Evolutionary conservation across 2,888 invertebrate species (phyloP).

Genomic region (Epiblema foenella): DNA sequence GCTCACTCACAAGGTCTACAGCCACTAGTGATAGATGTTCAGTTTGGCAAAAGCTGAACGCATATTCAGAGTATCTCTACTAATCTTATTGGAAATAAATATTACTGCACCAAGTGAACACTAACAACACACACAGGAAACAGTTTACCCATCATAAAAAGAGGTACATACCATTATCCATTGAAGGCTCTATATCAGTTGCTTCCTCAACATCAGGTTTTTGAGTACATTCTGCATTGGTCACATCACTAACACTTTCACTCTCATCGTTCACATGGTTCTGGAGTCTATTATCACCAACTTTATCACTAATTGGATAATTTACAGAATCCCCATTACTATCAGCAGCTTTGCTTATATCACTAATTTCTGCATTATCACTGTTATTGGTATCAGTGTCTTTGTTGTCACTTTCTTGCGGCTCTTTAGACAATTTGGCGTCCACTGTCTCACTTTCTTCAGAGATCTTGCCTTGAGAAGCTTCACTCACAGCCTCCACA

Average conservation of each 20-base stretch:
- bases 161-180: conserved; percentile 53
- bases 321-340: conserved; percentile 48
- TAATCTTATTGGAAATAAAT: background rate
- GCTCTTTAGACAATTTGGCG: conserved; percentile 37
- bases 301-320: conserved; percentile 48
- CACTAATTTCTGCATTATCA: conserved; percentile 48
- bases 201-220: conserved; percentile 4
- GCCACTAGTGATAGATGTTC: no score
- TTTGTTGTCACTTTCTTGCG: conserved; percentile 43
- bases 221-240: conserved; percentile 50
- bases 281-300: conserved; percentile 58
- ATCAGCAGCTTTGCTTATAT: conserved; percentile 42
- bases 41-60: no score
- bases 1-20: no score
- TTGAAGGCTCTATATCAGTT: conserved; percentile 24
- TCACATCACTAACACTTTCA: conserved; percentile 52
- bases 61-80: no score
- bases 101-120: background rate
- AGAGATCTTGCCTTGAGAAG: conserved; percentile 48
- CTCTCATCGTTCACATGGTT: conserved; percentile 69
- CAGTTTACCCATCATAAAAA: background rate
- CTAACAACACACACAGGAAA: background rate
- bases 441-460: conserved; percentile 8
- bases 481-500: conserved; percentile 51
- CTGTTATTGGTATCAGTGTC: conserved; percentile 43